These are phyloP conservation scores for Nasonia giraulti DNA, from an alignment of 1,140 invertebrate genomes.

Conservation along the genomic window DNA sequence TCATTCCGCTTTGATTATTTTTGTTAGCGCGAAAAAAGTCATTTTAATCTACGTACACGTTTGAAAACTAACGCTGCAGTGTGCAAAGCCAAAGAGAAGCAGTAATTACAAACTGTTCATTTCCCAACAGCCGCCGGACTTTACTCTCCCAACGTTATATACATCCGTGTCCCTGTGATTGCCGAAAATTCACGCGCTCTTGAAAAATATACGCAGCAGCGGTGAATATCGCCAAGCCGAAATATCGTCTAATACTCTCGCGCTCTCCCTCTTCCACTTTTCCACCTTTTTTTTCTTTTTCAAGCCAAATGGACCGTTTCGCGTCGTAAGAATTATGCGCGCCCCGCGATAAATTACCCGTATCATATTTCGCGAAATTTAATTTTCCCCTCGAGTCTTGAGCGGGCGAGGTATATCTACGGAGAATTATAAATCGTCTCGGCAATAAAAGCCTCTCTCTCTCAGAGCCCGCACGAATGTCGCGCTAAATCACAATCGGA, in stretches of 20 bases:
- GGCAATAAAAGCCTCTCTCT: slow-evolving; percentile 30
- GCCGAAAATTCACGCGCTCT: neutral
- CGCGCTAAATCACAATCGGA: slow-evolving; percentile 42
- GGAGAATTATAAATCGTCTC: slow-evolving; percentile 34
- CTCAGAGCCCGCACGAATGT: neutral
- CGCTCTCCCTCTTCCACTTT: too few relatives aligned
- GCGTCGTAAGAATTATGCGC: slow-evolving; percentile 35
- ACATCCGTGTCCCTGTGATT: neutral
- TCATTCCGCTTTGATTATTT: too few relatives aligned
- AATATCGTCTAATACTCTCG: slow-evolving; percentile 1
- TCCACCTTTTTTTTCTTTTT: neutral
- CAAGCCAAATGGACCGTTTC: slow-evolving; percentile 33
- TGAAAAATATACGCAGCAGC: neutral
- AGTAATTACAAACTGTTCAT: too few relatives aligned
- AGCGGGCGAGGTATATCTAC: neutral
- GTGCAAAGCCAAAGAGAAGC: too few relatives aligned
- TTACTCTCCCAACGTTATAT: too few relatives aligned
- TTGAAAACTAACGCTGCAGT: too few relatives aligned
- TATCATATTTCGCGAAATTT: slow-evolving; percentile 50
- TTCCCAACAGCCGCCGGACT: too few relatives aligned
- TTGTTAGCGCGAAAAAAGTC: too few relatives aligned
- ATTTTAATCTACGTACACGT: too few relatives aligned
- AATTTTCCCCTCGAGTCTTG: slow-evolving; percentile 43
- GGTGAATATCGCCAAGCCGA: neutral
- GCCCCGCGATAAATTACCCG: slow-evolving; percentile 33